Conservation (phyloP, 2,113 vertebrate species). For the Nanger granti region DNA sequence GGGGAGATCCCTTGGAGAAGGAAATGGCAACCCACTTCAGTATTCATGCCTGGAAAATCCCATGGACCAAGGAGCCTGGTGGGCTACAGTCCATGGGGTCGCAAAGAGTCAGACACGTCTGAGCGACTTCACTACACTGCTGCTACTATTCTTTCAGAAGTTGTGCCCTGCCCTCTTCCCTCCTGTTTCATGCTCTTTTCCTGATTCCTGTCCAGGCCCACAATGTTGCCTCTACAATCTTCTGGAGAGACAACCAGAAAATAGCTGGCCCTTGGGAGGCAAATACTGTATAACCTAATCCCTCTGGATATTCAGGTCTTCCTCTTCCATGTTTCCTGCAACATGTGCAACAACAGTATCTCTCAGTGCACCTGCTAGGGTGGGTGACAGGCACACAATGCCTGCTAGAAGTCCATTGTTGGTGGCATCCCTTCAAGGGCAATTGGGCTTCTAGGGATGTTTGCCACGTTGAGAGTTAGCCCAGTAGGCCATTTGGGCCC, state of each 20-base stretch:
- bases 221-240: not conserved
- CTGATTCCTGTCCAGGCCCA: not conserved
- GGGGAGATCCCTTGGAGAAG: no score
- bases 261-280: not conserved
- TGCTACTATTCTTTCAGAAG: not conserved
- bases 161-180: not conserved
- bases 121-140: no score
- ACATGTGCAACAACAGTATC: not conserved
- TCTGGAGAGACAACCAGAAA: not conserved
- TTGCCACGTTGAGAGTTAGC: not conserved
- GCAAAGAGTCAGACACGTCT: rapidly evolving
- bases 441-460: not conserved
- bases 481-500: not conserved
- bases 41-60: no score
- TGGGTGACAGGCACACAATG: not conserved
- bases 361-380: not conserved
- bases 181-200: not conserved
- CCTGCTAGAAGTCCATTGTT: not conserved
- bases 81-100: no score
- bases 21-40: no score
- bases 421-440: not conserved
- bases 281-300: not conserved
- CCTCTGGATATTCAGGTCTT: not conserved
- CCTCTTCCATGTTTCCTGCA: not conserved
- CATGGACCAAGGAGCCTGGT: no score